These are phyloP conservation scores for Oxystoma pomonae DNA, from an alignment of 2,888 invertebrate species.

Conservation along the genomic window DNA sequence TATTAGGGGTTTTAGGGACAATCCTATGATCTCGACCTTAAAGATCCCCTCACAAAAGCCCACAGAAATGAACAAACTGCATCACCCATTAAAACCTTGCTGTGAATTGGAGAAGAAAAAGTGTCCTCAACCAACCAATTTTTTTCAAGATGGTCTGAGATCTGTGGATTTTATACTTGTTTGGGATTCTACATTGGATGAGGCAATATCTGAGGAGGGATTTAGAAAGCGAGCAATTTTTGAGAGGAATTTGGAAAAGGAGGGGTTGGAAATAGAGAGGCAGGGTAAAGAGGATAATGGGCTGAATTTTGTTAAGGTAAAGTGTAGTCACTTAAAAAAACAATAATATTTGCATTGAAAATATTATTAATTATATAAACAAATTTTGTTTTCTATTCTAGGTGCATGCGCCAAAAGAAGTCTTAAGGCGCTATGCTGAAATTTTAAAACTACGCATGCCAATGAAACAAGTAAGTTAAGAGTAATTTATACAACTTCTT, in stretches of 20 bases:
- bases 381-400: too few species aligned
- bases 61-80: not conserved
- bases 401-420: slow-evolving; percentile 81
- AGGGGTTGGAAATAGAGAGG: slow-evolving; percentile 71
- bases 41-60: not conserved
- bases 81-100: not conserved
- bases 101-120: slow-evolving; percentile 12
- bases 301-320: slow-evolving; percentile 73
- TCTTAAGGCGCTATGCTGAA: slow-evolving; percentile 83
- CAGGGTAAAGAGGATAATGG: slow-evolving; percentile 63
- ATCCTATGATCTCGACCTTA: not conserved
- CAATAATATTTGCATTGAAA: too few species aligned
- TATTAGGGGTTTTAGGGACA: not conserved
- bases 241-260: slow-evolving; percentile 66
- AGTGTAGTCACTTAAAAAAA: too few species aligned
- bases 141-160: slow-evolving; percentile 65
- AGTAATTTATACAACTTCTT: not conserved
- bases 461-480: slow-evolving; percentile 72
- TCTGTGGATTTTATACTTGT: slow-evolving; percentile 77
- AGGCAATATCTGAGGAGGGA: slow-evolving; percentile 47
- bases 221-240: slow-evolving; percentile 57
- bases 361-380: too few species aligned
- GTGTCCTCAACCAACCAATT: slow-evolving; percentile 54
- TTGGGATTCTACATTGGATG: slow-evolving; percentile 61
- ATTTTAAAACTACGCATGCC: slow-evolving; percentile 90